Conservation (phyloP, 2,113 vertebrate species). For the Chamaetylas fuelleborni region DNA sequence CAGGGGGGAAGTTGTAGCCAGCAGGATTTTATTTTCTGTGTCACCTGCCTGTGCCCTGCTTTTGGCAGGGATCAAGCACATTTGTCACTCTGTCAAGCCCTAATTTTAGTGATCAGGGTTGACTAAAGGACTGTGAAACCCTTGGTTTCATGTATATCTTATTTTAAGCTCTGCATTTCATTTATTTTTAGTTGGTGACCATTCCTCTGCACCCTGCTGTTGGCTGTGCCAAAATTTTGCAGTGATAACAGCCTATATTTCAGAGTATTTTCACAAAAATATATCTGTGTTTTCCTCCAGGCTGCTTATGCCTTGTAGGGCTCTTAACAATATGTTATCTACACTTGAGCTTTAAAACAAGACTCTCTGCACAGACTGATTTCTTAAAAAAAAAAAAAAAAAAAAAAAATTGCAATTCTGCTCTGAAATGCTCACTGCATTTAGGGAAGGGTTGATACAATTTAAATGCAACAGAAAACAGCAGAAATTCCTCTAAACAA, state of each 20-base stretch:
- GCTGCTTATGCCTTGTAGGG: background rate
- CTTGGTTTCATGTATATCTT: background rate
- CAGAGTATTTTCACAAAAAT: background rate
- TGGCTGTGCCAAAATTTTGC: background rate
- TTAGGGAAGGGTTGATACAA: background rate
- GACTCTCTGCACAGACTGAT: background rate
- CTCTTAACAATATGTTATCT: background rate
- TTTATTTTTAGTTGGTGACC: conserved; percentile 52
- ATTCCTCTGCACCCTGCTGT: background rate
- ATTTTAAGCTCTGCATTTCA: background rate
- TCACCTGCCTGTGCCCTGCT: background rate
- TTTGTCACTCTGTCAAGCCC: conserved; percentile 7
- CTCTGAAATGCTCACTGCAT: background rate
- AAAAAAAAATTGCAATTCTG: background rate
- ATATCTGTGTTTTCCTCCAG: background rate
- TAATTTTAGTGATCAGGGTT: background rate
- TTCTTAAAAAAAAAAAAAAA: background rate
- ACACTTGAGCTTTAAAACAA: background rate
- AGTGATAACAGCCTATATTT: background rate
- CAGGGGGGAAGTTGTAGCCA: background rate
- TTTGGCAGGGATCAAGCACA: background rate
- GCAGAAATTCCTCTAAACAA: background rate
- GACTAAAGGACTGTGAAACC: background rate
- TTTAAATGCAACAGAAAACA: background rate
- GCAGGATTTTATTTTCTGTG: background rate